A percentile compares a stretch with the other conserved stretches of the same genome.
phyloP scores from a whole-genome alignment of 2,113 vertebrate genomes.

The Ictalurus furcatus region DNA sequence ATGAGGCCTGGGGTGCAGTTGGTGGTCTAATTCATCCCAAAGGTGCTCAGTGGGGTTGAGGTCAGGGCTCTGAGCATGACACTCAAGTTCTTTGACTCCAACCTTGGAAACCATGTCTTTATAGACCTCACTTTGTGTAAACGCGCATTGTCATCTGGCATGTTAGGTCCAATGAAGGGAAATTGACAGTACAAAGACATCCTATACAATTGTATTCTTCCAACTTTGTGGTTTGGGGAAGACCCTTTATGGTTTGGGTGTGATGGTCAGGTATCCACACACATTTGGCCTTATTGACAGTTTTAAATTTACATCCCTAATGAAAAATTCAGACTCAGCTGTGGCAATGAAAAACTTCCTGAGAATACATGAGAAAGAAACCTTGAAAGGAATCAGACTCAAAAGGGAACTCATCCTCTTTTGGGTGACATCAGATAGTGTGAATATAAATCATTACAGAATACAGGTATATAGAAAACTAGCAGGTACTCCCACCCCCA shows the following conservation, averaged over 20 bases:
- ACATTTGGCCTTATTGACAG: not conserved
- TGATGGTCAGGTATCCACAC: not conserved
- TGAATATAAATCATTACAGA: not conserved
- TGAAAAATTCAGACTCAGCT: not conserved
- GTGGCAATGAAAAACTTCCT: not conserved
- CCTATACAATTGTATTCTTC: not conserved
- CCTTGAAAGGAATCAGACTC: not conserved
- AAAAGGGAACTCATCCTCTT: not conserved
- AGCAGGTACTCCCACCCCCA: not conserved
- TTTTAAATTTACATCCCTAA: not conserved
- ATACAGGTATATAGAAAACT: not conserved
- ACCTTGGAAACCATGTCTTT: not conserved
- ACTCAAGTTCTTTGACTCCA: not conserved
- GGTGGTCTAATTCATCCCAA: not conserved
- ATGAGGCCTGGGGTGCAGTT: not conserved
- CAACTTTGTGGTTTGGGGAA: not conserved
- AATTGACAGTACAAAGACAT: not conserved
- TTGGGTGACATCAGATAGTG: not conserved
- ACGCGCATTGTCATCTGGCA: not conserved
- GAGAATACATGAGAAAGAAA: not conserved
- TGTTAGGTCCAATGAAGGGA: not conserved
- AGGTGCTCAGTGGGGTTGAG: not conserved
- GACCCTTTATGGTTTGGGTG: not conserved
- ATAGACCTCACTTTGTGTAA: not conserved
- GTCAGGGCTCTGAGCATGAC: not conserved